A percentile compares a stretch with the other conserved stretches of the same genome.
Evolutionary conservation across 2,797 vertebrate genomes (phyloP).

Genomic region (Coreius guichenoti): DNA sequence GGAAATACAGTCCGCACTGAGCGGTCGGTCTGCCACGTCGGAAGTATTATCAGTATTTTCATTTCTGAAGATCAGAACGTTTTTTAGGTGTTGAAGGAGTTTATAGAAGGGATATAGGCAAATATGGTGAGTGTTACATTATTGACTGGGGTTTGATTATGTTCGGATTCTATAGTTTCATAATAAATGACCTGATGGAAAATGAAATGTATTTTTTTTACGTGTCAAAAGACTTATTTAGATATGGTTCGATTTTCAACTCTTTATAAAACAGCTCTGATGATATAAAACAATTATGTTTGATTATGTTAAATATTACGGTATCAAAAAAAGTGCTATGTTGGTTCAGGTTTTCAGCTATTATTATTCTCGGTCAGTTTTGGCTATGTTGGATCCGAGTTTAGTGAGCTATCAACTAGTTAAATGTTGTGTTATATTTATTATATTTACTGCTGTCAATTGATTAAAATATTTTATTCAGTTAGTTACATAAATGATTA

Average conservation of each 20-base stretch:
- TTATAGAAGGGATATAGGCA: neutral
- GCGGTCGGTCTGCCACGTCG: slow-evolving; percentile 79
- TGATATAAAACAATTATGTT: neutral
- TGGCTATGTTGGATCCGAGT: neutral
- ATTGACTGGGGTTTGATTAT: neutral
- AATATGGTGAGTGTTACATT: slow-evolving; percentile 48
- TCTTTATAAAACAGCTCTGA: neutral
- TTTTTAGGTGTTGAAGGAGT: neutral
- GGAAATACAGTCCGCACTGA: slow-evolving; percentile 44
- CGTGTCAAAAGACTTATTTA: neutral
- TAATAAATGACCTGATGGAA: neutral
- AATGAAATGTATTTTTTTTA: neutral
- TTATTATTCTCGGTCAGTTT: too few species aligned
- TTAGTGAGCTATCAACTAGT: neutral
- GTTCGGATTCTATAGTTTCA: neutral
- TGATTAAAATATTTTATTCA: neutral
- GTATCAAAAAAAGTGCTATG: neutral
- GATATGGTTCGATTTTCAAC: too few species aligned
- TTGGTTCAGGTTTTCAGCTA: neutral
- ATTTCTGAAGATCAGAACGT: neutral
- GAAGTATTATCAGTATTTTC: slow-evolving; percentile 27
- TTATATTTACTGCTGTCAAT: neutral
- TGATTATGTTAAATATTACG: neutral
- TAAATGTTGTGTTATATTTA: neutral
- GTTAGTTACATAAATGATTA: too few species aligned